Evolutionary conservation across 37 sponge, comb jelly and placozoan genomes (phyloP), one percentile per base, ranked within the genome.

Genomic region (Agelas oroides): DNA sequence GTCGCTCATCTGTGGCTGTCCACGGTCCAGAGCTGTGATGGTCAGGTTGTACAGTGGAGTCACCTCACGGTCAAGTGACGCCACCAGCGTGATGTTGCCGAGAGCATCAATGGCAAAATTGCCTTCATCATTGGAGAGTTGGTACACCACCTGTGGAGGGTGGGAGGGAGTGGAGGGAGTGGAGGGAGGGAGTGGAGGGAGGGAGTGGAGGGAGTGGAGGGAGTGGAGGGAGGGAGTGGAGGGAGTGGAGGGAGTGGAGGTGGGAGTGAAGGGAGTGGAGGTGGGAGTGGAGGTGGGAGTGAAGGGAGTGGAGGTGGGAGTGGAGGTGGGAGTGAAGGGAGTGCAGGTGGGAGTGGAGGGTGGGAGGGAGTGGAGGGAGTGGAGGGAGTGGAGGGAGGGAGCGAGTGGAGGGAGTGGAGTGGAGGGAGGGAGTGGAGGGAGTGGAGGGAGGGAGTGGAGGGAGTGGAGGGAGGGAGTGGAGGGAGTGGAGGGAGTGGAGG

Each of bases 51-150:
- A 89, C 0, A 23, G 21, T n/a, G 25, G 38, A 5, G 40, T 25
- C 1, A 38, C 16, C 76, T 83, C 89, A 73, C 79, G 56, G n/a
- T 89, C 89, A 61, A 89, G 78, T 0, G 61, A 39, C 8, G 37
- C 61, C 18, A 23, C 58, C 1, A 89, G 24, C 15, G 25, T 52
- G 40, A 89, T 72, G 23, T 14, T 20, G 8, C 89, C 89, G 30
- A 17, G 21, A 25, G 13, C 37, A 39, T 77, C 65, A 3, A 89
- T 82, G n/a, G 72, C 19, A 52, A 89, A 89, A 32, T 33, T 35
- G 16, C 89, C 89, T 53, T 70, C 66, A 58, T 77, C 89, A 72
- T 71, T 71, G 56, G 84, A 16, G 2, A 89, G 84, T 39, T 59
- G 62, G 60, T 36, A 83, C 33, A 71, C 65, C 28, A 83, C 41